phyloP scores from a whole-genome alignment of 2,797 vertebrate species.

The Platalea minor region DNA sequence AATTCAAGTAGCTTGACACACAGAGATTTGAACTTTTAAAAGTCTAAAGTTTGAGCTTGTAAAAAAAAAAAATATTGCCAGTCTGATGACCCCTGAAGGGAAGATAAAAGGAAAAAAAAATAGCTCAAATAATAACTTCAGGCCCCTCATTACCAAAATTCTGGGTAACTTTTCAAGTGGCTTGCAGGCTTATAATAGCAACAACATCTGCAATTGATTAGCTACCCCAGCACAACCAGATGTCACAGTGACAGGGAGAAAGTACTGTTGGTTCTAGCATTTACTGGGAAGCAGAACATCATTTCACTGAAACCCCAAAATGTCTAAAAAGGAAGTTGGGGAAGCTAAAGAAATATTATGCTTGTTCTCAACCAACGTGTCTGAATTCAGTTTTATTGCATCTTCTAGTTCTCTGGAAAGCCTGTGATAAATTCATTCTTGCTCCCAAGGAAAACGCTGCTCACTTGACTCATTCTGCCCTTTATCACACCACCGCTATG shows the following conservation, averaged over 20 bases:
- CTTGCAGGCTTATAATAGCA: constrained; percentile 43
- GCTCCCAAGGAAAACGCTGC: background rate
- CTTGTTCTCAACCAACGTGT: background rate
- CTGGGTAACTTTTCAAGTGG: constrained; percentile 47
- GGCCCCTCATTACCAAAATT: constrained; percentile 61
- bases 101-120: constrained; percentile 4
- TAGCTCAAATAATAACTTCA: constrained; percentile 50
- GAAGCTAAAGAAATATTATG: background rate
- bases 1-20: background rate
- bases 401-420: background rate
- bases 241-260: background rate
- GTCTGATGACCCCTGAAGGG: constrained; percentile 43
- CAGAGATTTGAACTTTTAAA: constrained; percentile 5
- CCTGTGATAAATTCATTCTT: background rate
- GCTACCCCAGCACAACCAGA: background rate
- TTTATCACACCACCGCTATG: background rate
- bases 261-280: background rate
- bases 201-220: constrained; percentile 48
- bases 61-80: background rate
- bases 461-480: background rate
- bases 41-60: background rate
- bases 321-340: background rate
- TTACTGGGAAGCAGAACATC: background rate
- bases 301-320: background rate
- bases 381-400: background rate